phyloP scores from a whole-genome alignment of 2,797 vertebrate genomes.

The Spheniscus humboldti region DNA sequence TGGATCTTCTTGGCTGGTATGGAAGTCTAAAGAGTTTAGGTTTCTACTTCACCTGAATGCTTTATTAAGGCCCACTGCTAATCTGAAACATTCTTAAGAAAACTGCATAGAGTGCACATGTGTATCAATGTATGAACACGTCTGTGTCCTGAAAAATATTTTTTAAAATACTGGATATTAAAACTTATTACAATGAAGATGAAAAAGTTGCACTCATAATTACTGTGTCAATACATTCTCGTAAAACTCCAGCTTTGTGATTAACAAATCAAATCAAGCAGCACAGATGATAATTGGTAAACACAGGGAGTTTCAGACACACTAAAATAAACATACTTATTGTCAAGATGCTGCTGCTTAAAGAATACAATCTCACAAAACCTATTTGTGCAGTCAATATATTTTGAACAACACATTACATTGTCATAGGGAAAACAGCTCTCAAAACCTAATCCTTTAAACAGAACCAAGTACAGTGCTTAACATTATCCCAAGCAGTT shows the following conservation, averaged over 20 bases:
- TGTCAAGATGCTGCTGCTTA: not conserved
- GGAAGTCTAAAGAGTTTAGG: not conserved
- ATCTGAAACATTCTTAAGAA: not conserved
- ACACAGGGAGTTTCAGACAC: not conserved
- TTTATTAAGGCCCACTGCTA: not conserved
- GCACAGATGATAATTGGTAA: not conserved
- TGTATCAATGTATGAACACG: rapidly evolving
- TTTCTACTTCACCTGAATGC: not conserved
- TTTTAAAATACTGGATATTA: not conserved
- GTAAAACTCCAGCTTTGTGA: not conserved
- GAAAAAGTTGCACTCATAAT: not conserved
- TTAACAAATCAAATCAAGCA: not conserved
- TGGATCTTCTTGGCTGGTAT: not conserved
- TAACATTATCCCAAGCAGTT: not conserved
- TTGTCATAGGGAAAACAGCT: not conserved
- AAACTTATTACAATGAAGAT: not conserved
- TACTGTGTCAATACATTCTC: not conserved
- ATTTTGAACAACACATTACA: not conserved
- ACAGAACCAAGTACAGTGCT: not conserved
- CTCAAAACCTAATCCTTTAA: not conserved
- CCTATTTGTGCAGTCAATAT: not conserved
- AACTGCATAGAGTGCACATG: rapidly evolving
- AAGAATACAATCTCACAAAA: not conserved
- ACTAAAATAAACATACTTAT: not conserved
- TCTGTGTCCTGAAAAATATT: not conserved